Evolutionary conservation across 2,797 vertebrate genomes (phyloP), one percentile per base, ranked within the genome.

Genomic region (Sebastes alutus): DNA sequence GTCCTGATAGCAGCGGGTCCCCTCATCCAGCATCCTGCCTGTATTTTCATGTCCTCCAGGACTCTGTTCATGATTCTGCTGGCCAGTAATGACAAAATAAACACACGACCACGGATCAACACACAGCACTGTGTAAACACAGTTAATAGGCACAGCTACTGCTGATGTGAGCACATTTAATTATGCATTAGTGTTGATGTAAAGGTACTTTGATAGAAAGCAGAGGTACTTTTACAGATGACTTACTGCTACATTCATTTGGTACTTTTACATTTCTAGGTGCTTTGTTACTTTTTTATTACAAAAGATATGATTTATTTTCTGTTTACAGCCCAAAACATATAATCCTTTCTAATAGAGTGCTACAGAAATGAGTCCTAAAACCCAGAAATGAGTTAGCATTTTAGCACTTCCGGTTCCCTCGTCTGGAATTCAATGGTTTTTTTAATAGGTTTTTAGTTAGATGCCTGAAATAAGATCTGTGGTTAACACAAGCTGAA

Each of bases 41-140:
- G 23, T 79, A 38, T 91, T 82, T 84, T 70, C 18, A 61, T 74
- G 58, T 76, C 54, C 55, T 69, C 18, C 16, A 6, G 74, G 27
- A 75, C 78, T n/a, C 7, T 16, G 29, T 2, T 42, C 30, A 10
- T 14, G 1, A 33, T 5, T 2, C 68, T 87, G 89, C 80, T 23
- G 87, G 82, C 13, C n/a, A 6, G 42, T 87, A 80, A 55, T 90
- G 82, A 62, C 84, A 92, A 52, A 88, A 87, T 42, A 89, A 87
- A 90, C 85, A 83, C 20, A 3, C 4, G 14, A 63, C 4, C 54
- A 35, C 13, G 80, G 72, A 65, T 86, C 72, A 87, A 52, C 30
- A 52, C 49, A 52, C 49, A n/a, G 72, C 74, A 72, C 73, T 65
- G 6, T 2, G 23, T 52, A 63, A 83, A 80, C 72, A 73, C 59